Evolutionary conservation across 1,140 invertebrate species (phyloP).

Genomic region (Calosoma granatense): DNA sequence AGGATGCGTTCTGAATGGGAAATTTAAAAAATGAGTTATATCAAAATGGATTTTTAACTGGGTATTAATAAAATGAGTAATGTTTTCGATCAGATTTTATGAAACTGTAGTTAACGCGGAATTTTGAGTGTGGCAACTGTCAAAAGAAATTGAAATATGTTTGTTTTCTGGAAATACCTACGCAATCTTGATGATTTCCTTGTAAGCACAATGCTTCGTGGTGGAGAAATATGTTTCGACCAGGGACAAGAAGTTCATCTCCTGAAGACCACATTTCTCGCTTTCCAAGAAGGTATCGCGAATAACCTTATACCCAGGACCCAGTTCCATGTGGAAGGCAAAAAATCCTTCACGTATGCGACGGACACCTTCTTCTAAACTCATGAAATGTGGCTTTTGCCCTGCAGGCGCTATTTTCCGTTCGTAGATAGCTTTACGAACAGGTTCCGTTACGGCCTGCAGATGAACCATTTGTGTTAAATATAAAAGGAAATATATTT

Average conservation of each 20-base stretch:
- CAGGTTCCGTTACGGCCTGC: conserved; percentile 42
- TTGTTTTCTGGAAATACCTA: conserved; percentile 28
- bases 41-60: no score
- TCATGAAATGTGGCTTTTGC: conserved; percentile 39
- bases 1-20: neutral
- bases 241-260: conserved; percentile 45
- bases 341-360: conserved; percentile 44
- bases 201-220: conserved; percentile 43
- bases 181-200: conserved; percentile 49
- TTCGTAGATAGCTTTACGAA: conserved; percentile 45
- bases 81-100: no score
- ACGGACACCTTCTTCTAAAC: conserved; percentile 43
- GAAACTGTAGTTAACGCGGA: no score
- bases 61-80: no score
- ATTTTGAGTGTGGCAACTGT: no score
- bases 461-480: conserved; percentile 20
- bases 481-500: no score
- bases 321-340: conserved; percentile 49
- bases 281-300: conserved; percentile 48
- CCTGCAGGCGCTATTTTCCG: conserved; percentile 47
- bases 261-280: conserved; percentile 51
- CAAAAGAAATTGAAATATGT: conserved; percentile 5
- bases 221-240: conserved; percentile 43
- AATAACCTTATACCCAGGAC: conserved; percentile 46
- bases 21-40: no score